phyloP scores from a whole-genome alignment of 2,113 vertebrate species.

The Anguilla rostrata region DNA sequence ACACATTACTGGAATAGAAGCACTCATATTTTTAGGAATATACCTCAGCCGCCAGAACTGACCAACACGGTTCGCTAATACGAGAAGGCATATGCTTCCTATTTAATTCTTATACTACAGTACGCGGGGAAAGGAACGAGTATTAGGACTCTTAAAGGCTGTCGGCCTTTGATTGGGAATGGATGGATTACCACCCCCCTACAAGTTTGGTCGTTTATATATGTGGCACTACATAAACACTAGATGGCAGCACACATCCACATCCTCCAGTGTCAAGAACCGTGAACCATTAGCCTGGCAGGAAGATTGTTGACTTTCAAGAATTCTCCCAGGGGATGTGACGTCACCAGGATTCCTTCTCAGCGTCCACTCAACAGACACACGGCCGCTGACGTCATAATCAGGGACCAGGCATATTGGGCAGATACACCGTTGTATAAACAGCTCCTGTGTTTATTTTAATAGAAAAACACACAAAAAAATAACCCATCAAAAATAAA shows the following conservation, averaged over 20 bases:
- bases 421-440: not conserved
- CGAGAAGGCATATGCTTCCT: not conserved
- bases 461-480: slow-evolving; percentile 15
- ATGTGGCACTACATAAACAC: not conserved
- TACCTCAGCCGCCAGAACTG: not conserved
- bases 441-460: slow-evolving; percentile 10
- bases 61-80: not conserved
- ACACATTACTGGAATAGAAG: not conserved
- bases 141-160: no score
- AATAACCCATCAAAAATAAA: slow-evolving; percentile 1
- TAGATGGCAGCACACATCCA: not conserved
- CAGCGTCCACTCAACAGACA: not conserved
- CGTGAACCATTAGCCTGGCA: not conserved
- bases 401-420: not conserved
- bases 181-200: not conserved
- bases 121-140: not conserved
- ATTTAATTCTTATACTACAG: not conserved
- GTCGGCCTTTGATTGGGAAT: no score
- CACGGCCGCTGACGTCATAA: not conserved
- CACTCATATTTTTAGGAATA: not conserved
- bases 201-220: not conserved
- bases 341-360: not conserved
- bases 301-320: not conserved
- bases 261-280: not conserved
- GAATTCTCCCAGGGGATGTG: not conserved